Evolutionary conservation across 92 coral and sea anemone species (phyloP).

Genomic region (Siderastrea radians): DNA sequence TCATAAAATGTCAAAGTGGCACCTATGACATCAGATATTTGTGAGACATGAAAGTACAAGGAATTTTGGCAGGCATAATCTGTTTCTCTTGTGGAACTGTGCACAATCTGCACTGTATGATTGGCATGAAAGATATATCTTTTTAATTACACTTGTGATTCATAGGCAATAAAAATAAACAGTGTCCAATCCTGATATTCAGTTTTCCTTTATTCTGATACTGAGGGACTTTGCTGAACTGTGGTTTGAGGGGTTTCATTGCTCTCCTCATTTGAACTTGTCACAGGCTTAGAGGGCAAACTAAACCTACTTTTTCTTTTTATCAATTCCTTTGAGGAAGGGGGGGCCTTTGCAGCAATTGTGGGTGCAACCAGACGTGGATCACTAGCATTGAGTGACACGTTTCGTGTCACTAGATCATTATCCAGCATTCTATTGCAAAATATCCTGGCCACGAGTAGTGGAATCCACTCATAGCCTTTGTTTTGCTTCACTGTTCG

Average conservation of each 20-base stretch:
- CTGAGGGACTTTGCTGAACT: too few species aligned
- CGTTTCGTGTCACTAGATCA: conserved; percentile 12
- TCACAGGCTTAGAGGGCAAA: conserved; percentile 10
- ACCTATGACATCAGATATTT: too few species aligned
- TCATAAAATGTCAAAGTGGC: too few species aligned
- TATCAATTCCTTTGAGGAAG: conserved; percentile 42
- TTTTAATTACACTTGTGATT: too few species aligned
- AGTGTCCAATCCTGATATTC: not conserved
- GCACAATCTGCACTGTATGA: too few species aligned
- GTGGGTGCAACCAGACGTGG: conserved; percentile 44
- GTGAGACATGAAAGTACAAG: too few species aligned
- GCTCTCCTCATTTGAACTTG: not conserved
- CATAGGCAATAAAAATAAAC: too few species aligned
- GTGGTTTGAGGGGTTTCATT: not conserved
- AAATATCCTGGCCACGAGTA: conserved; percentile 26
- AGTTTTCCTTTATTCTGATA: not conserved
- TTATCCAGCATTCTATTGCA: conserved; percentile 6
- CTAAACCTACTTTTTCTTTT: conserved; percentile 46
- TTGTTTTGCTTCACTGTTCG: conserved; percentile 41
- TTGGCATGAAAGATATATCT: too few species aligned
- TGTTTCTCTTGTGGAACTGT: too few species aligned
- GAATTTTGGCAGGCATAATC: too few species aligned
- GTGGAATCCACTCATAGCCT: conserved; percentile 38
- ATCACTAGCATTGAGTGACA: conserved; percentile 48
- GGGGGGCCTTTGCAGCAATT: conserved; percentile 47